Conservation (phyloP, 2,797 vertebrate species). For the Ctenopoma kingsleyae region DNA sequence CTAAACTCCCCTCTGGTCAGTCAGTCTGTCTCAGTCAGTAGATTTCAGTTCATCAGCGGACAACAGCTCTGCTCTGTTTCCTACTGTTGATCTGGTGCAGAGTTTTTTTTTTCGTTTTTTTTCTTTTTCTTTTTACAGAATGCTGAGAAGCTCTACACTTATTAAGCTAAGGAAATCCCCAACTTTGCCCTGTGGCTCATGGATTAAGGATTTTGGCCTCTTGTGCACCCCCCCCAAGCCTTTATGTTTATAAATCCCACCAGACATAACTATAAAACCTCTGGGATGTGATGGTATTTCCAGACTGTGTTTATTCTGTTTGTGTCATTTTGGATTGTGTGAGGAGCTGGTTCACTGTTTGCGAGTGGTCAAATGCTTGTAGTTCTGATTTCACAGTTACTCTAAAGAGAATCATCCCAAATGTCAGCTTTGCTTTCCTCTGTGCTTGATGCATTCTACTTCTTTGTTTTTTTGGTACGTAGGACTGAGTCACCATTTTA, state of each 20-base stretch:
- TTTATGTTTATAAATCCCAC: conserved; percentile 50
- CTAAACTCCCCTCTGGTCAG: conserved; percentile 6
- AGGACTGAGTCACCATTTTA: conserved; percentile 42
- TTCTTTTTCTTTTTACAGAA: conserved; percentile 31
- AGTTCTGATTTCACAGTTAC: conserved; percentile 35
- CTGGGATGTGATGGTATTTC: conserved; percentile 30
- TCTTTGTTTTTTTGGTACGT: conserved; percentile 18
- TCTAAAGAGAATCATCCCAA: conserved; percentile 23
- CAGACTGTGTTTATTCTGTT: conserved; percentile 19
- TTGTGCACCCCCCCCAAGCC: conserved; percentile 14
- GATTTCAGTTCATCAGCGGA: conserved; percentile 28
- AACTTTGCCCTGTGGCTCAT: conserved; percentile 38
- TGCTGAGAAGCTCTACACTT: conserved; percentile 46
- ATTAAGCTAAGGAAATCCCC: conserved; percentile 66
- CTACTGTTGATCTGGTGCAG: conserved; percentile 34
- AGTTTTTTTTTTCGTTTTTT: conserved; percentile 32
- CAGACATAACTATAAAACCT: conserved; percentile 42
- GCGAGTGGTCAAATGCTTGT: conserved; percentile 12
- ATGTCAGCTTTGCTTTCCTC: conserved; percentile 8
- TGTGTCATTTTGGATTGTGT: conserved; percentile 21
- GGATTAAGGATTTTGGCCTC: conserved; percentile 51
- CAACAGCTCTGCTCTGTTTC: conserved; percentile 38
- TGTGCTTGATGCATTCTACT: conserved; percentile 6
- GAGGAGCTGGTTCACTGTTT: conserved; percentile 20
- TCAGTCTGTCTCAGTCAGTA: conserved; percentile 15